These are phyloP conservation scores for Solenodon paradoxus DNA, from an alignment of 2,113 vertebrate species.

Conservation along the genomic window DNA sequence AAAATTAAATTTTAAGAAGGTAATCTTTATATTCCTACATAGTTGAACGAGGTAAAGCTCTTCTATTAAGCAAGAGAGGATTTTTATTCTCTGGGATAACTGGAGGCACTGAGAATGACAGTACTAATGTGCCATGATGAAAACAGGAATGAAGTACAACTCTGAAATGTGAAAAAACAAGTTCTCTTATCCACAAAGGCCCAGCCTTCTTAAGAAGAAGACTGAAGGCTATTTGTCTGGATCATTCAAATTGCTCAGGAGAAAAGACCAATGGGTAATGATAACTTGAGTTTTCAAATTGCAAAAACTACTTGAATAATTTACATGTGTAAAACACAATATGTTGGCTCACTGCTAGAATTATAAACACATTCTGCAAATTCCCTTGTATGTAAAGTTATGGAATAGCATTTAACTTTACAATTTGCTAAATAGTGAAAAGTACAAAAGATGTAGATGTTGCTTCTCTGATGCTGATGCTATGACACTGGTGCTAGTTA, in stretches of 20 bases:
- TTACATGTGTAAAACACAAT: not conserved
- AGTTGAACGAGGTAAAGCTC: not conserved
- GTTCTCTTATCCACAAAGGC: not conserved
- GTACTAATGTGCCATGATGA: not conserved
- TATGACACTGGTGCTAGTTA: not conserved
- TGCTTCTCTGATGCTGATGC: not conserved
- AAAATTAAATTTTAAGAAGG: too few relatives aligned
- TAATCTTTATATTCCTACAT: not conserved
- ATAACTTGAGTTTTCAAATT: not conserved
- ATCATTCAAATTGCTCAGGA: not conserved
- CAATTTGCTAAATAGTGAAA: not conserved
- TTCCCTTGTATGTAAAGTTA: not conserved
- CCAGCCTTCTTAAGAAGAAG: not conserved
- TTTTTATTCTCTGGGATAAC: not conserved
- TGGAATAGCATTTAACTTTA: not conserved
- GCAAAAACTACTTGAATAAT: not conserved
- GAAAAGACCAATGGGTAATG: not conserved
- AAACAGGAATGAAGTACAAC: not conserved
- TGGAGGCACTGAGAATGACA: not conserved
- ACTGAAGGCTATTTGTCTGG: not conserved
- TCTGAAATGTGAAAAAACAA: not conserved
- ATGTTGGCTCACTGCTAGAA: not conserved
- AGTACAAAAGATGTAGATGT: not conserved
- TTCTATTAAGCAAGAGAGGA: not conserved
- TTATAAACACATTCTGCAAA: not conserved